Base-by-base conservation (phyloP, 2,888 invertebrate species). In the Theristus sp. region DNA sequence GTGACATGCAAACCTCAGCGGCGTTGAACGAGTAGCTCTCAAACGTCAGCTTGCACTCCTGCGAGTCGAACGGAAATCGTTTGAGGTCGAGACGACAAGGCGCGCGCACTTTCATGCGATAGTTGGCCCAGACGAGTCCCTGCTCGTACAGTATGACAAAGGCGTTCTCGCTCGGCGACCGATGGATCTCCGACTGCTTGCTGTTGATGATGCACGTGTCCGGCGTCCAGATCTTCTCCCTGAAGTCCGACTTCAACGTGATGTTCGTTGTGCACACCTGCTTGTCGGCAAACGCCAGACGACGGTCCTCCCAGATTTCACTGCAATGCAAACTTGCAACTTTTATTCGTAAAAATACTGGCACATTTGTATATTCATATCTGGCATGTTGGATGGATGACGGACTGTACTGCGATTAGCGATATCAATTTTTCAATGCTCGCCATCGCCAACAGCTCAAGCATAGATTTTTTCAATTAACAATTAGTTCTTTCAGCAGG, bases 51-150 rank as follows among this genome's bases (percentile, higher is more conserved):
- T 61, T 57, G 60, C 66, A 68, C 38, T 61, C 61, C 27, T 62
- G 62, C 1, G 67, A 66, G 62, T 73, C 73, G 64, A 73, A 73
- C 2, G 73, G 73, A 62, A 73, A 73, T 70, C 71, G 71, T 59
- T 66, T 56, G 56, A 67, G 62, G 29, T 66, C 65, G 61, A 66
- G 63, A 57, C 64, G 61, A 63, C 72, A 72, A 1, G 72, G 72
- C n/a, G 72, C 71, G 62, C 29, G 28, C 57, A 57, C 57, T 29
- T 57, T 57, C 57, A 57, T 28, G 60, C 67, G 60, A 62, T 71
- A 72, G 64, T 73, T 73, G 58, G 69, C 69, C 72, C 73, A 72
- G 20, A 73, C 69, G n/a, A 70, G 62, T 27, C 73, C 73, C 61
- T 73, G 70, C 59, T 71, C 69, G 60, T 72, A 73, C 26, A 72